These are phyloP conservation scores for Ellobium chinense DNA, from an alignment of 2,888 invertebrate species.

Conservation along the genomic window DNA sequence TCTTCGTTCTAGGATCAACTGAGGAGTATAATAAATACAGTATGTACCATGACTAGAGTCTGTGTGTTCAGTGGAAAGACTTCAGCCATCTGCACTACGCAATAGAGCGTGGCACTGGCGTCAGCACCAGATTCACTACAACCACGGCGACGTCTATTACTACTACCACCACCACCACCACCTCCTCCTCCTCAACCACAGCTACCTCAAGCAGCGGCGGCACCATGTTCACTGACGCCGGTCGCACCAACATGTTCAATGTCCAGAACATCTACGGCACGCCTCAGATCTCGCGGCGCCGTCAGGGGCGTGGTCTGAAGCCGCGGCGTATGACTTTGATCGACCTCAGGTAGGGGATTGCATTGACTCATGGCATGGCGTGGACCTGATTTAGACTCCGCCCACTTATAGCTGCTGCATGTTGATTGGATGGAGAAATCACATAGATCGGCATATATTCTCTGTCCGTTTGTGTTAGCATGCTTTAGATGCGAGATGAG, in stretches of 20 bases:
- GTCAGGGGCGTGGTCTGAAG: constrained; percentile 51
- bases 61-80: too few relatives aligned
- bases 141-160: not conserved
- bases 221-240: constrained; percentile 27
- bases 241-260: constrained; percentile 60
- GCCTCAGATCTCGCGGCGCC: constrained; percentile 68
- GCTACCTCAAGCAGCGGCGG: not conserved
- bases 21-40: too few relatives aligned
- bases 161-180: not conserved
- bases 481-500: too few relatives aligned
- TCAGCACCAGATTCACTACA: not conserved
- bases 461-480: too few relatives aligned
- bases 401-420: too few relatives aligned
- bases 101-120: too few relatives aligned
- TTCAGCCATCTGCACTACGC: not conserved
- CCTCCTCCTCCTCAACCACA: not conserved
- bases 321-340: constrained; percentile 68
- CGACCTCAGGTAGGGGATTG: constrained; percentile 69
- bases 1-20: too few relatives aligned
- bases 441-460: too few relatives aligned
- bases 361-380: not conserved
- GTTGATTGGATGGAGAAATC: too few relatives aligned
- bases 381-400: too few relatives aligned
- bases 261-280: constrained; percentile 75
- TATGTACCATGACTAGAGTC: too few relatives aligned